Percentiles rank a stretch among this genome's conserved stretches.
phyloP scores from a whole-genome alignment of 2,888 invertebrate species.

The Rosalia funebris region DNA sequence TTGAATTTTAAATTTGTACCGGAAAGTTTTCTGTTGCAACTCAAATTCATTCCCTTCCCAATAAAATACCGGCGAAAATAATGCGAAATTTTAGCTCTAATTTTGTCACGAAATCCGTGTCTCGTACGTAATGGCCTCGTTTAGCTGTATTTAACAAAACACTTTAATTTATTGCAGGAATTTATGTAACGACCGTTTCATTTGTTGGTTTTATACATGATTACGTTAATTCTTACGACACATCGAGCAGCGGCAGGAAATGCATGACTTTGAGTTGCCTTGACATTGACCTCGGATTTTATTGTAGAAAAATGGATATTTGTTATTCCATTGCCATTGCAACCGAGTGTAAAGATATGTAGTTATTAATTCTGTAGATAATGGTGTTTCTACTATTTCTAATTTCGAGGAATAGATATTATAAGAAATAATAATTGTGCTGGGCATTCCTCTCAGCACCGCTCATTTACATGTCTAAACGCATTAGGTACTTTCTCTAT shows the following conservation, averaged over 20 bases:
- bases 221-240: slow-evolving; percentile 7
- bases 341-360: background rate
- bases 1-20: too few relatives aligned
- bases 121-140: too few relatives aligned
- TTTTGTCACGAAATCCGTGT: too few relatives aligned
- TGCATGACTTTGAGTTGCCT: slow-evolving; percentile 35
- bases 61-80: too few relatives aligned
- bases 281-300: slow-evolving; percentile 35
- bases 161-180: background rate
- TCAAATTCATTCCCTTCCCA: too few relatives aligned
- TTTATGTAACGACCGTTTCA: background rate
- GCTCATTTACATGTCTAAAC: too few relatives aligned
- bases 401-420: too few relatives aligned
- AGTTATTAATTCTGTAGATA: background rate
- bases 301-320: slow-evolving; percentile 18
- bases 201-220: slow-evolving; percentile 2
- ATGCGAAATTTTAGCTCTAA: too few relatives aligned
- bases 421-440: too few relatives aligned
- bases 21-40: too few relatives aligned
- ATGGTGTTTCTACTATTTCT: background rate
- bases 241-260: slow-evolving; percentile 23
- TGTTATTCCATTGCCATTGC: slow-evolving; percentile 1
- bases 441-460: too few relatives aligned
- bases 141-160: background rate
- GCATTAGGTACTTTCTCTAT: too few relatives aligned